phyloP scores from a whole-genome alignment of 1,140 invertebrate genomes.

The Pectinophora gossypiella region DNA sequence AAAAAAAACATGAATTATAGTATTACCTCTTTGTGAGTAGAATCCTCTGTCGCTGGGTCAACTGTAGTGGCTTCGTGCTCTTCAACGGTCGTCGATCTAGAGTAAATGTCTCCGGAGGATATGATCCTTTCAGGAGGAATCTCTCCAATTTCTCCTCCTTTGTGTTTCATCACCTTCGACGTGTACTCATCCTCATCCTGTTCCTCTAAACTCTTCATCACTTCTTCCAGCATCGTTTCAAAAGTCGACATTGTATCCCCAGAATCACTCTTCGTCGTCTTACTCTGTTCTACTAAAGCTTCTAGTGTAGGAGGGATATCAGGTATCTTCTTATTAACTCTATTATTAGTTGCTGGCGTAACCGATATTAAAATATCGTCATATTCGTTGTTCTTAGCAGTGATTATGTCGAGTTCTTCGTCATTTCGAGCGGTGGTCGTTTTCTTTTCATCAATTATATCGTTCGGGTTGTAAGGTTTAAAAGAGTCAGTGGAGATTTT shows the following conservation, averaged over 20 bases:
- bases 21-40: conserved; percentile 40
- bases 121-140: conserved; percentile 67
- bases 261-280: conserved; percentile 50
- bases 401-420: conserved; percentile 64
- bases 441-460: conserved; percentile 61
- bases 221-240: conserved; percentile 73
- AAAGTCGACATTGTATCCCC: conserved; percentile 60
- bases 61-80: conserved; percentile 36
- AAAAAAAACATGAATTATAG: no score
- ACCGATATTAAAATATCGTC: conserved; percentile 68
- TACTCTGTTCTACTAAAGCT: conserved; percentile 61
- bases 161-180: conserved; percentile 67
- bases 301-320: conserved; percentile 66
- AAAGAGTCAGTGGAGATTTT: conserved; percentile 76
- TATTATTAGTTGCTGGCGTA: conserved; percentile 63
- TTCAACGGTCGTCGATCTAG: conserved; percentile 26
- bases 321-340: conserved; percentile 51
- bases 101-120: conserved; percentile 46
- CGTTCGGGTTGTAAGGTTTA: conserved; percentile 75
- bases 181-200: conserved; percentile 72
- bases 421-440: conserved; percentile 30
- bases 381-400: conserved; percentile 63
- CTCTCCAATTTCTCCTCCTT: conserved; percentile 72
- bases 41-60: conserved; percentile 22
- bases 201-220: conserved; percentile 73